Percentiles rank a stretch among this genome's conserved stretches.
Evolutionary conservation across 2,797 vertebrate genomes (phyloP).

Genomic region (Hippopotamyrus pictus): DNA sequence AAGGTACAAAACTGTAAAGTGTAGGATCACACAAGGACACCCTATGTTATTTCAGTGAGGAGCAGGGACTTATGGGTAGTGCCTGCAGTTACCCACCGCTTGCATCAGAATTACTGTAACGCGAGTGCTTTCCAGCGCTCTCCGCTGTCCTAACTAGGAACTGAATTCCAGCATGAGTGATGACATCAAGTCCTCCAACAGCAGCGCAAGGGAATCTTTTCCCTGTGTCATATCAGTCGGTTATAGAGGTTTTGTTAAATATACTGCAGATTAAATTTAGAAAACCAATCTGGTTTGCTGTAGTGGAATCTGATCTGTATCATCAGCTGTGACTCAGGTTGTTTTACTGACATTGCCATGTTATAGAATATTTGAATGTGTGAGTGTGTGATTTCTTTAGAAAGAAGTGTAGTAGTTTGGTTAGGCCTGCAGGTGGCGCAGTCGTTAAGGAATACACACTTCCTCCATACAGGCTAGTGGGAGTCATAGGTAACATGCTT

Average conservation of each 20-base stretch:
- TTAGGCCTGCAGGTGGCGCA: background rate
- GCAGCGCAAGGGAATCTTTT: background rate
- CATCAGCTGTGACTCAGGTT: background rate
- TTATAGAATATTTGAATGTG: background rate
- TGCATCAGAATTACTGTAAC: slow-evolving; percentile 33
- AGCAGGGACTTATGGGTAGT: background rate
- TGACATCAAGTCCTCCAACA: slow-evolving; percentile 9
- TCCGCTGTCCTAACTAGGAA: slow-evolving; percentile 2
- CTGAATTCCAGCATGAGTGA: background rate
- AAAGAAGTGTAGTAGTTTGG: background rate
- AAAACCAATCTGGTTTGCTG: background rate
- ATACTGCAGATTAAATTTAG: background rate
- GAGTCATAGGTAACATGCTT: background rate
- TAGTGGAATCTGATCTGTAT: background rate
- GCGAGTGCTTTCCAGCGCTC: background rate
- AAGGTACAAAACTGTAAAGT: background rate
- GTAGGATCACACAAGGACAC: background rate
- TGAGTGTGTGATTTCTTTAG: background rate
- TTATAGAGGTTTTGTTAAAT: background rate
- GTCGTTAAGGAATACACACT: background rate
- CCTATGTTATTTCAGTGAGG: slow-evolving; percentile 40
- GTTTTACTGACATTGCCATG: background rate
- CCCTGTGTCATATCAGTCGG: background rate
- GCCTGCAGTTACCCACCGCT: slow-evolving; percentile 31
- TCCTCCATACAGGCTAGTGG: background rate